A percentile compares a stretch with the other conserved stretches of the same genome.
These are phyloP conservation scores for Lasius platythorax DNA, from an alignment of 2,888 invertebrate genomes.

Conservation along the genomic window DNA sequence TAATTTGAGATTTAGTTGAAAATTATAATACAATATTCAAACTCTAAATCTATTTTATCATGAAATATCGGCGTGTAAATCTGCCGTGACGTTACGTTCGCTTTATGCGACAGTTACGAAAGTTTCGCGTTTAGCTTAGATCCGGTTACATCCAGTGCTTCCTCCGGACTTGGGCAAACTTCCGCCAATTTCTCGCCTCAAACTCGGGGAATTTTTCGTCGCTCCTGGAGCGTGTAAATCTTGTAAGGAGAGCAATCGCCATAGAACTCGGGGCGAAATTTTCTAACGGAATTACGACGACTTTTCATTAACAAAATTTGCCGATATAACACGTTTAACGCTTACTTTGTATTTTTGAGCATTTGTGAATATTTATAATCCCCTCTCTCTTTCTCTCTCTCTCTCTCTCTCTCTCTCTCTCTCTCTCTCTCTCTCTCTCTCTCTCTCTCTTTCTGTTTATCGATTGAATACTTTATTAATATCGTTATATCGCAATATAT, in stretches of 20 bases:
- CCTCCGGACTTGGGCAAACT: conserved; percentile 39
- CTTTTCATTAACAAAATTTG: conserved; percentile 28
- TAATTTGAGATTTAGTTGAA: background rate
- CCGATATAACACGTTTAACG: background rate
- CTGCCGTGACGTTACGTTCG: conserved; percentile 30
- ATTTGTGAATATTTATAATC: background rate
- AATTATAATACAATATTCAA: conserved; percentile 10
- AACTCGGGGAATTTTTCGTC: conserved; percentile 52
- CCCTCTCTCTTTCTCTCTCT: background rate
- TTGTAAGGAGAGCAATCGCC: conserved; percentile 27
- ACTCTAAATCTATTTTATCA: background rate
- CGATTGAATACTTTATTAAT: background rate
- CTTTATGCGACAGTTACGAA: conserved; percentile 58
- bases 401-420: no score
- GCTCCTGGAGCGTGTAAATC: conserved; percentile 42
- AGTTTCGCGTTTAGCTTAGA: conserved; percentile 53
- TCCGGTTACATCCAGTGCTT: conserved; percentile 49
- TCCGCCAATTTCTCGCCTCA: conserved; percentile 42
- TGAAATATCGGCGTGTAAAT: conserved; percentile 16
- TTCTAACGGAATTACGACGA: conserved; percentile 37
- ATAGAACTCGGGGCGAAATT: conserved; percentile 34
- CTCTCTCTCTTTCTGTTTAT: background rate
- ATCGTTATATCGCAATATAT: background rate
- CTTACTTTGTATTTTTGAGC: background rate
- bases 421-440: no score